Base-by-base conservation (phyloP, 1,140 invertebrate species). In the Euborellia annulipes region DNA sequence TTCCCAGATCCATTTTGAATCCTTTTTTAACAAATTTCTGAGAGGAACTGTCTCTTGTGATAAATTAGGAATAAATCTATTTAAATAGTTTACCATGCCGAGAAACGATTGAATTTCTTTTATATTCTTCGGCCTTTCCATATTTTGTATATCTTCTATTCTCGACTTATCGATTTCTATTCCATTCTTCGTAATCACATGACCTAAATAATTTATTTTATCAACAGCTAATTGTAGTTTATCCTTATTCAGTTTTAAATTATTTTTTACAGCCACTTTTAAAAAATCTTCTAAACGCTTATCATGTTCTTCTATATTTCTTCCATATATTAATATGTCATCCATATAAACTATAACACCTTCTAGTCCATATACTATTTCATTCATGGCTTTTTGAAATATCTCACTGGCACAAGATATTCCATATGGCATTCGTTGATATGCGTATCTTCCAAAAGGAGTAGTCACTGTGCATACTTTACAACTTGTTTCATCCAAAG, bases 41-140 rank as follows among this genome's bases (percentile, higher is more conserved):
- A 63, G 32, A 2, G 55, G 49, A 16, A 43, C 43, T 1, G 55
- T 53, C 18, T 49, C 11, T 18, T 55, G 23, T 19, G 57, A 44
- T 38, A 59, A 41, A 46, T 60, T 56, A 16, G 50, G 46, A 43
- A 65, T 55, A 52, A 58, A 65, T 50, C 55, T 62, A 13, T 43
- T 38, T 14, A 65, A 41, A 49, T 67, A 66, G 13, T 51, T 66
- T 0, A 63, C 47, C 43, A 65, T 54, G 20, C 56, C 61, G 16
- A 65, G 39, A 19, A 62, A 58, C 34, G 51, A 43, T 14, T 20
- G 16, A 17, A 42, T 20, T 19, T 3, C 41, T 9, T 18, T 18
- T 19, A n/a, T 42, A 14, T 14, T 19, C 3, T 3, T 19, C 14
- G 41, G 3, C 8, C n/a, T 42, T 19, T 18, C 3, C 17, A 42